Conservation (phyloP, 2,113 vertebrate species). For the Tachuris rubrigastra region DNA sequence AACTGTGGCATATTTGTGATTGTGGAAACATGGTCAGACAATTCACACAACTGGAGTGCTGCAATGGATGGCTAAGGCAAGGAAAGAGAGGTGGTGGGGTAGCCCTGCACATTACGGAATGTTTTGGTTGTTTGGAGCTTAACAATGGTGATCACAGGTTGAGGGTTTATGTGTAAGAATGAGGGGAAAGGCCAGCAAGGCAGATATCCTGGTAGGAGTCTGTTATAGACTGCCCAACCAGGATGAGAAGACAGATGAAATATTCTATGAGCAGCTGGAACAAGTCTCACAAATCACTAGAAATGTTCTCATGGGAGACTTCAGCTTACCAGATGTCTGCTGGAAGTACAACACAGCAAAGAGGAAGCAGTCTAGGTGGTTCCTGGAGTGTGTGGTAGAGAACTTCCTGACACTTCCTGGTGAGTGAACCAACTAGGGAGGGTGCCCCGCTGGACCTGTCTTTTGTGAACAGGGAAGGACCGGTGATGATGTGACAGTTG, state of each 20-base stretch:
- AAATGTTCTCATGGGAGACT: background rate
- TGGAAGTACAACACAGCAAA: background rate
- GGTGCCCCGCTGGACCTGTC: background rate
- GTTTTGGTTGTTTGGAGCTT: background rate
- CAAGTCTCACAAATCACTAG: background rate
- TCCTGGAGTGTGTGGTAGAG: background rate
- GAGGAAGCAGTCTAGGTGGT: background rate
- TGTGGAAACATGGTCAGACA: too few relatives aligned
- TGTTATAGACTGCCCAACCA: background rate
- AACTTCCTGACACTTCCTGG: background rate
- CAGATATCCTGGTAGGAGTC: background rate
- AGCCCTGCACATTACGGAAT: background rate
- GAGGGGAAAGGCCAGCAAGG: background rate
- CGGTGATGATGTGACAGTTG: background rate
- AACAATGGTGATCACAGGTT: too few relatives aligned
- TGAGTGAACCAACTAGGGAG: background rate
- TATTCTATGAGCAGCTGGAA: background rate
- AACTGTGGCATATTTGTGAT: too few relatives aligned
- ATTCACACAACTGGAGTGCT: background rate
- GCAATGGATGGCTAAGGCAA: background rate
- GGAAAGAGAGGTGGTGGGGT: background rate
- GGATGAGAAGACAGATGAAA: background rate
- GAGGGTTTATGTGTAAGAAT: accelerated
- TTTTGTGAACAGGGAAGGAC: background rate
- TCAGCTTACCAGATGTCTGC: background rate